These are phyloP conservation scores for Drosophila tropicalis DNA, from an alignment of 1,140 invertebrate genomes.

Conservation along the genomic window DNA sequence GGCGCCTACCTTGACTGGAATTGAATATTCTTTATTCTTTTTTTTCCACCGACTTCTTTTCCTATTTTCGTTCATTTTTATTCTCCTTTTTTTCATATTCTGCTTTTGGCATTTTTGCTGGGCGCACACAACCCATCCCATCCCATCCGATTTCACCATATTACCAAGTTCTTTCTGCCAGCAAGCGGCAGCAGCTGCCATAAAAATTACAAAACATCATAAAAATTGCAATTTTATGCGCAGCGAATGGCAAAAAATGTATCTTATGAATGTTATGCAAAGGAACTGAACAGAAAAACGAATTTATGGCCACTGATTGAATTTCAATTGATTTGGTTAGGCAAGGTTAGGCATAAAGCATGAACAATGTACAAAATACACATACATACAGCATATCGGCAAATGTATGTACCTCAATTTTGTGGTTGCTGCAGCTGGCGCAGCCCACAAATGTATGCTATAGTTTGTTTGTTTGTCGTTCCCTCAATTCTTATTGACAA, in stretches of 20 bases:
- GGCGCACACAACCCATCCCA: slow-evolving; percentile 12
- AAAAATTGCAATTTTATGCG: slow-evolving; percentile 71
- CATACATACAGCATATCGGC: background rate
- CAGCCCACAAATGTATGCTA: slow-evolving; percentile 28
- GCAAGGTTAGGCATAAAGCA: background rate
- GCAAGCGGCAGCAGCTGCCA: slow-evolving; percentile 49
- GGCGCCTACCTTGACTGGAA: slow-evolving; percentile 16
- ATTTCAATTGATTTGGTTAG: slow-evolving; percentile 53
- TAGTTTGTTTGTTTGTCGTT: slow-evolving; percentile 10
- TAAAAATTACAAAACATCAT: slow-evolving; percentile 70
- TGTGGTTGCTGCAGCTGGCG: slow-evolving; percentile 16
- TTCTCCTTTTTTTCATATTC: background rate
- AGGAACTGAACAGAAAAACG: slow-evolving; percentile 23
- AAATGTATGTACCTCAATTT: slow-evolving; percentile 18
- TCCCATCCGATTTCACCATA: background rate
- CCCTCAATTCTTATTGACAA: slow-evolving; percentile 18
- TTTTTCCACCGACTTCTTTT: background rate
- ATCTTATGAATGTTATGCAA: slow-evolving; percentile 62
- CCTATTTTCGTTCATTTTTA: background rate
- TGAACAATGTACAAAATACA: background rate
- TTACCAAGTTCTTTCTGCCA: background rate
- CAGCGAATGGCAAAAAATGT: slow-evolving; percentile 54
- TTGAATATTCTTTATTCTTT: slow-evolving; percentile 14
- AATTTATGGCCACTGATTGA: slow-evolving; percentile 70
- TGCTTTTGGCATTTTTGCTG: slow-evolving; percentile 42